Base-by-base conservation (phyloP, 2,113 vertebrate genomes). In the Antechinus stuartii region DNA sequence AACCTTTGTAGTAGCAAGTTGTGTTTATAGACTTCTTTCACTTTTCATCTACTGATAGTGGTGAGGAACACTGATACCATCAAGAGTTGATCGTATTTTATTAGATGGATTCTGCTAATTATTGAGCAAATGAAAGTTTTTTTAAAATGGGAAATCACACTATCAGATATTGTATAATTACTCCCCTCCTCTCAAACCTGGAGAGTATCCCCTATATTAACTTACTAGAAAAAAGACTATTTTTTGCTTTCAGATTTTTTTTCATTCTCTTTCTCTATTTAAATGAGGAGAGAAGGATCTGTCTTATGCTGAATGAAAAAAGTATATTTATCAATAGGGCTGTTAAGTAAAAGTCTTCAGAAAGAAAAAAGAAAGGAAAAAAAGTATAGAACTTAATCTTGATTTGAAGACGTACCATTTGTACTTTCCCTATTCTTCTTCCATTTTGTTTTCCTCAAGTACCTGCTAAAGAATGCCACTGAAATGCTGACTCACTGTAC, bases 401-500 rank as follows among this genome's bases (percentile, higher is more conserved):
- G 55, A 52, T 92, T 95, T 96, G 95, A 90, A 27, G 95, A 42
- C 68, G 24, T 91, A 26, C 90, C 30, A n/a, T 90, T 10, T 89
- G 42, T 57, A 54, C 27, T 68, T 90, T 91, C 90, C 57, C 61
- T 61, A 0, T 90, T 30, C 49, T 55, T 25, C 14, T 9, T 92
- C 42, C 61, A 61, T 95, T 95, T 91, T 49, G 22, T 90, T 49
- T 94, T 91, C 22, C 9, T 91, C 90, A 53, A 95, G 90, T 96
- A 94, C 52, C 90, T 96, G 95, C 95, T 96, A 93, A 91, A 35
- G 91, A 96, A 47, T 56, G 92, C 68, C 25, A 90, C 76, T 76
- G 94, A 97, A 96, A 92, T 97, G 98, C 98, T 98, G 97, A 98
- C 27, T 98, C 98, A 98, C 89, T 90, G 90, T 96, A 93, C 56